Evolutionary conservation across 2,113 vertebrate species (phyloP).

Genomic region (Brachypteracias leptosomus): DNA sequence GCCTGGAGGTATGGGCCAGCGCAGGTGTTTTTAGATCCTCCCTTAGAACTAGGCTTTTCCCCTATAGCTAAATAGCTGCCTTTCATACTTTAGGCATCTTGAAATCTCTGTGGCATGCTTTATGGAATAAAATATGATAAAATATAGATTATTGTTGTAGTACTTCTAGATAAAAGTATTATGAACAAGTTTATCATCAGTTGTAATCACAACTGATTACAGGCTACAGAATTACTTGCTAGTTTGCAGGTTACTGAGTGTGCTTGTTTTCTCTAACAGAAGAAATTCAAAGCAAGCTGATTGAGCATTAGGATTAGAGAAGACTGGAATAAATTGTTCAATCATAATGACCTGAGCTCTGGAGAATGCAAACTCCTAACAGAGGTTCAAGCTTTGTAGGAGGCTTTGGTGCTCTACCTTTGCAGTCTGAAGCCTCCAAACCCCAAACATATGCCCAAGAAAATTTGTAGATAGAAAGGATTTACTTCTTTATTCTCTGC

Average conservation of each 20-base stretch:
- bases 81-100: not conserved
- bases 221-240: not conserved
- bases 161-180: not conserved
- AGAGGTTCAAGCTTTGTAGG: not conserved
- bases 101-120: not conserved
- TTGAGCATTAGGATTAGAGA: not conserved
- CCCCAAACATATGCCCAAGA: not conserved
- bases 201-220: not conserved
- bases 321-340: not conserved
- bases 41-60: not conserved
- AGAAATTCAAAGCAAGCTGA: not conserved
- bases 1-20: not conserved
- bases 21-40: not conserved
- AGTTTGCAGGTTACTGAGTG: not conserved
- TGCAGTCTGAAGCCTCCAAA: not conserved
- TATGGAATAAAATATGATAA: not conserved
- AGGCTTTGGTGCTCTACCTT: not conserved
- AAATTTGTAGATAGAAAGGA: not conserved
- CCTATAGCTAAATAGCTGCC: not conserved
- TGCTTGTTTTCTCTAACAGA: not conserved
- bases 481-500: not conserved
- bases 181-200: not conserved
- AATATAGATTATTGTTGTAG: not conserved
- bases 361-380: not conserved
- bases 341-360: not conserved